Conservation (phyloP, 2,888 invertebrate genomes). For the Barypeithes pellucidus region DNA sequence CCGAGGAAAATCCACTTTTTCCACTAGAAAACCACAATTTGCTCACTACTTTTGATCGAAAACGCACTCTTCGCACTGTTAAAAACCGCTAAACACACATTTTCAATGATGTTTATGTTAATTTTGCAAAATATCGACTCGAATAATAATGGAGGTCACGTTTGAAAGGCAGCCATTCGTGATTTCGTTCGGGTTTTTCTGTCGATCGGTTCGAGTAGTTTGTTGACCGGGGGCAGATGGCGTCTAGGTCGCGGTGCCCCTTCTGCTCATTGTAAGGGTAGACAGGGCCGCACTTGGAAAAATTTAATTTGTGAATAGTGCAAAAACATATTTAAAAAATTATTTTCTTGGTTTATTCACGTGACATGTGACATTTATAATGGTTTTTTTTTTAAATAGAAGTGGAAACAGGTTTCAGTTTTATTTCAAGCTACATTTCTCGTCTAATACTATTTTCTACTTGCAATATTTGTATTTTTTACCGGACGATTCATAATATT, state of each 20-base stretch:
- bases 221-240: conserved; percentile 50
- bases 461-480: no score
- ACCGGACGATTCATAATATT: no score
- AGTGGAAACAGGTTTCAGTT: no score
- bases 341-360: no score
- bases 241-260: conserved; percentile 23
- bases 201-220: conserved; percentile 47
- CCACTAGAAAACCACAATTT: conserved; percentile 1
- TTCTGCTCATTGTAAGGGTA: neutral
- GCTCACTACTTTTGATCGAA: neutral
- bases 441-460: no score
- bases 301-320: neutral
- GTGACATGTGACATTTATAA: no score
- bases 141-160: conserved; percentile 59
- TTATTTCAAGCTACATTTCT: no score
- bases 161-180: conserved; percentile 51
- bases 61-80: conserved; percentile 1
- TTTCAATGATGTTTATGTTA: conserved; percentile 54
- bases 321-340: neutral
- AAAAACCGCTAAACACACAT: conserved; percentile 29
- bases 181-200: conserved; percentile 48
- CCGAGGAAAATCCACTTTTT: conserved; percentile 46
- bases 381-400: no score
- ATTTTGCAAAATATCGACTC: conserved; percentile 54
- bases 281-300: conserved; percentile 23